A percentile compares a stretch with the other conserved stretches of the same genome.
These are phyloP conservation scores for Perithous albicinctus DNA, from an alignment of 2,888 invertebrate genomes.

Conservation along the genomic window DNA sequence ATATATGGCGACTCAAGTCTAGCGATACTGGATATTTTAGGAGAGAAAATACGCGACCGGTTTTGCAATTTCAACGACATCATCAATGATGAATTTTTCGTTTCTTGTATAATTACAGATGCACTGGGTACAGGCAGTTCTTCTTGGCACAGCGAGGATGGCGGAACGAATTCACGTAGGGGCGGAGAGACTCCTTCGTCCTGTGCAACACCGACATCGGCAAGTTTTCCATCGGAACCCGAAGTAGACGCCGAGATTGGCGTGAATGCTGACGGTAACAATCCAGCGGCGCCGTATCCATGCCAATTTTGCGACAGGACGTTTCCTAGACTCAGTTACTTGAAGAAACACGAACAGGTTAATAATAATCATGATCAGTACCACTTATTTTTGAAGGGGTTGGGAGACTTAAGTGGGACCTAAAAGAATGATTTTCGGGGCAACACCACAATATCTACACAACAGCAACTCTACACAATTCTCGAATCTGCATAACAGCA, in stretches of 20 bases:
- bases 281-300: conserved; percentile 90
- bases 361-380: too few relatives aligned
- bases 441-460: too few relatives aligned
- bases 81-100: neutral
- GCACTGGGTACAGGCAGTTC: conserved; percentile 89
- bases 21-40: too few relatives aligned
- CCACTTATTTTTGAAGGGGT: too few relatives aligned
- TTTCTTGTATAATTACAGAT: conserved; percentile 84
- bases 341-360: conserved; percentile 97
- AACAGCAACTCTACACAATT: too few relatives aligned
- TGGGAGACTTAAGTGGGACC: too few relatives aligned
- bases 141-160: conserved; percentile 88
- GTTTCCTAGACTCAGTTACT: conserved; percentile 93
- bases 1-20: too few relatives aligned
- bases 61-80: too few relatives aligned
- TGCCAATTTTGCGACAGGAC: conserved; percentile 97
- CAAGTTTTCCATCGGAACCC: conserved; percentile 88
- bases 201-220: conserved; percentile 88
- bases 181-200: conserved; percentile 86
- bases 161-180: conserved; percentile 85
- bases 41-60: too few relatives aligned
- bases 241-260: conserved; percentile 81
- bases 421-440: too few relatives aligned
- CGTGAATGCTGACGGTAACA: conserved; percentile 76
- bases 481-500: too few relatives aligned